Percentiles rank a stretch among this genome's conserved stretches.
phyloP scores from a whole-genome alignment of 2,797 vertebrate genomes.

The Clarias platycephalus region DNA sequence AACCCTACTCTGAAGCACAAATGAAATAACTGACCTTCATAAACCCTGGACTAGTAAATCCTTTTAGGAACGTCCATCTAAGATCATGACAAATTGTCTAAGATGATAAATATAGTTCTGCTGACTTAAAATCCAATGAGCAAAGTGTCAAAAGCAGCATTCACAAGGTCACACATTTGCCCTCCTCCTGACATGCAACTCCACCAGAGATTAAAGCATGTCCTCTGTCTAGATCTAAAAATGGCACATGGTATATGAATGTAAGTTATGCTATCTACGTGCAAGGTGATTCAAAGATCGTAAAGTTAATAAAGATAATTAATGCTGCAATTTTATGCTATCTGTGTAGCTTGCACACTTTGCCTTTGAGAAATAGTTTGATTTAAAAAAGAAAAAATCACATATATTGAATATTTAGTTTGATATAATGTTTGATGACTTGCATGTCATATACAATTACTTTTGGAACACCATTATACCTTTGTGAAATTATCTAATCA shows the following conservation, averaged over 20 bases:
- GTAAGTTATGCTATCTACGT: background rate
- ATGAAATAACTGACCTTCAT: background rate
- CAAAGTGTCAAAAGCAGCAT: background rate
- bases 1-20: background rate
- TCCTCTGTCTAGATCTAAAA: background rate
- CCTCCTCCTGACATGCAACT: constrained; percentile 3
- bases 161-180: background rate
- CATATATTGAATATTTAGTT: background rate
- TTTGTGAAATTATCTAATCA: background rate
- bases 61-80: background rate
- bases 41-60: background rate
- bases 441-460: background rate
- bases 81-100: background rate
- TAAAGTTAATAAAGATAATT: background rate
- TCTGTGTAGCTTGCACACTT: background rate
- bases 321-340: background rate
- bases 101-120: background rate
- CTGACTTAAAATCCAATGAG: background rate
- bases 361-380: background rate
- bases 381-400: background rate
- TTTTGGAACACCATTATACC: background rate
- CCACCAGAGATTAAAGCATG: background rate
- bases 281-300: background rate
- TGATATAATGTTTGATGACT: background rate
- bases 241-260: background rate